Conservation (phyloP, 2,888 invertebrate genomes). For the Philereme transversata region DNA sequence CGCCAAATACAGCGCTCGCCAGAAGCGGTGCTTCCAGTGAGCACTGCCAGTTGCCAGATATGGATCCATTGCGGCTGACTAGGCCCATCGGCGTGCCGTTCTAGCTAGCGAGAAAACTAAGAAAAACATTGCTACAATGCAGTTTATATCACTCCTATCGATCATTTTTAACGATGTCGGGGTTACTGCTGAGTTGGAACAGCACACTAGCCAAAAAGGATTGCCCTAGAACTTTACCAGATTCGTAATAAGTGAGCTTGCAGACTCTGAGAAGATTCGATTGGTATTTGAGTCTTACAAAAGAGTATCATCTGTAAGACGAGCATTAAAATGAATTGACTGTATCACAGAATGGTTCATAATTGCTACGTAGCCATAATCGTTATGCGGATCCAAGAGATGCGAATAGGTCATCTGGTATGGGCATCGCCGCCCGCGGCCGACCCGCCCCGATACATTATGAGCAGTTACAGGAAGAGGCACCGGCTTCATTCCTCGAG, state of each 20-base stretch:
- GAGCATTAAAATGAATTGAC: no score
- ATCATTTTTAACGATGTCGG: no score
- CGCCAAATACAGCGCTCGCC: constrained; percentile 7
- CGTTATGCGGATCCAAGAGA: constrained; percentile 9
- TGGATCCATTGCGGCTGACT: constrained; percentile 9
- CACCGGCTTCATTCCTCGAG: constrained; percentile 5
- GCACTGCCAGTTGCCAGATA: constrained; percentile 2
- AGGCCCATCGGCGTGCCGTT: not conserved
- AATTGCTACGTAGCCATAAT: constrained; percentile 8
- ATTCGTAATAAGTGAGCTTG: no score
- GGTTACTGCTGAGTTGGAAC: no score
- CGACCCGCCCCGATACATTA: constrained; percentile 2
- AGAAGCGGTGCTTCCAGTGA: not conserved
- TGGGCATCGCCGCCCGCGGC: constrained; percentile 12
- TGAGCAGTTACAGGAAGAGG: constrained; percentile 7
- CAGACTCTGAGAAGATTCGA: no score
- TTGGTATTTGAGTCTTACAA: no score
- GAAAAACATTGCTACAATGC: no score
- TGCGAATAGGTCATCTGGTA: constrained; percentile 12
- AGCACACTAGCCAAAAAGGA: no score
- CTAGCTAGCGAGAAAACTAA: no score
- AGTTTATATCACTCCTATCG: no score
- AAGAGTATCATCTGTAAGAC: no score
- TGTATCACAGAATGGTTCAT: not conserved
- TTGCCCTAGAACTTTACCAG: no score